A percentile compares a stretch with the other conserved stretches of the same genome.
Evolutionary conservation across 2,797 vertebrate genomes (phyloP).

Genomic region (Cirrhinus mrigala): DNA sequence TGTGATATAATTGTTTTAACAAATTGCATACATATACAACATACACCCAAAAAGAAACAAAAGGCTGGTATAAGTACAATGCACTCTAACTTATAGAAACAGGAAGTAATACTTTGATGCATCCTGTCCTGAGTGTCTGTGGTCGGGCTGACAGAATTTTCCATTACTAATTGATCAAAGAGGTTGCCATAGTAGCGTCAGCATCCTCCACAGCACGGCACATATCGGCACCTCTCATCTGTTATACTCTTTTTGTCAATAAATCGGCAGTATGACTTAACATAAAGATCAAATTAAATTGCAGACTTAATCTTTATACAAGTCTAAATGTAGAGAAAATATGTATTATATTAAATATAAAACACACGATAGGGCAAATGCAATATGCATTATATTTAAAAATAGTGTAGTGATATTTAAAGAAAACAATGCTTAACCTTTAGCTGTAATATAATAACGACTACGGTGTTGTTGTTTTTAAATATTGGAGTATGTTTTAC

Average conservation of each 20-base stretch:
- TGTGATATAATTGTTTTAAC: background rate
- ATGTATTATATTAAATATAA: background rate
- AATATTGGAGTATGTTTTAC: background rate
- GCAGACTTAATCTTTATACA: background rate
- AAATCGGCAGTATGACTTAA: background rate
- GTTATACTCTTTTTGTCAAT: background rate
- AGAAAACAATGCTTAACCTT: background rate
- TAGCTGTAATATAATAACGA: background rate
- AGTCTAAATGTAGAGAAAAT: background rate
- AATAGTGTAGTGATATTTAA: background rate
- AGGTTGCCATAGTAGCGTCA: slow-evolving; percentile 23
- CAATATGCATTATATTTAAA: background rate
- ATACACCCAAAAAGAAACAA: background rate
- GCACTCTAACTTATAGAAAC: slow-evolving; percentile 48
- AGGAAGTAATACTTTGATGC: slow-evolving; percentile 62
- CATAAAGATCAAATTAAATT: background rate
- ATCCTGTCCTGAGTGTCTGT: slow-evolving; percentile 66
- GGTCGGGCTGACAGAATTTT: slow-evolving; percentile 55
- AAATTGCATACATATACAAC: slow-evolving; percentile 33
- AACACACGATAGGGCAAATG: background rate
- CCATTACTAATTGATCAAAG: slow-evolving; percentile 62
- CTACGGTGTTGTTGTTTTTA: background rate
- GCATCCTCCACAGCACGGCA: slow-evolving; percentile 31
- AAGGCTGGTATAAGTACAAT: slow-evolving; percentile 17
- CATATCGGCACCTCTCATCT: slow-evolving; percentile 6